Base-by-base conservation (phyloP, 2,797 vertebrate genomes). In the Neosilurus mollespiculum region DNA sequence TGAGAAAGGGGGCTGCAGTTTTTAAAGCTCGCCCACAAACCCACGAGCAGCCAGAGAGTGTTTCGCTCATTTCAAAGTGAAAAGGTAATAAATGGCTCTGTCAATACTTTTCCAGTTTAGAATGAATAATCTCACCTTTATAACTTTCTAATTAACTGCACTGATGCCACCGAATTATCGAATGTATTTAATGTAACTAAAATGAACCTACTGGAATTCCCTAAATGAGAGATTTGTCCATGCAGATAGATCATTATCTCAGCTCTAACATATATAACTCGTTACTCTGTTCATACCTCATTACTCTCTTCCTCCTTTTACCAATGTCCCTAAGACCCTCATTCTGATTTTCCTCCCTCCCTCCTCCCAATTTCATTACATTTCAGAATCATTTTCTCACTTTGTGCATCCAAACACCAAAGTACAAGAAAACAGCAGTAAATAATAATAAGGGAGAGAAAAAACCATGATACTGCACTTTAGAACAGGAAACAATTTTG, bases 191-290 rank as follows among this genome's bases (percentile, higher is more conserved):
- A 86, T 84, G 67, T 61, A 81, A 81, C 81, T 78, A 62, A 43
- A 87, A 87, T 84, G 51, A 81, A 81, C 80, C 82, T 81, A 85
- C 66, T 76, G 84, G 66, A 85, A 73, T 78, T 85, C 80, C 58
- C 56, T 83, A 78, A 86, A 83, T 78, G 79, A 84, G 69, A 80
- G 71, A 87, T 89, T 88, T 86, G 67, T 84, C 81, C 70, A 81
- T 84, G 84, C 80, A 82, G 72, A 83, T 71, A 89, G 83, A 87
- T 85, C 85, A 90, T 90, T 85, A 90, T 64, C 80, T 82, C 24
- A 24, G 54, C 64, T 75, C 37, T 81, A 83, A 85, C 84, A 87
- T 83, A 81, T 80, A 83, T 80, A 82, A 80, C 80, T 84, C 86
- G 88, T 88, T 87, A 89, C 82, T 81, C 77, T 75, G 71, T 85